Percentiles rank a stretch among this genome's conserved stretches.
phyloP scores from a whole-genome alignment of 2,888 invertebrate genomes.

The Xestia c-nigrum region DNA sequence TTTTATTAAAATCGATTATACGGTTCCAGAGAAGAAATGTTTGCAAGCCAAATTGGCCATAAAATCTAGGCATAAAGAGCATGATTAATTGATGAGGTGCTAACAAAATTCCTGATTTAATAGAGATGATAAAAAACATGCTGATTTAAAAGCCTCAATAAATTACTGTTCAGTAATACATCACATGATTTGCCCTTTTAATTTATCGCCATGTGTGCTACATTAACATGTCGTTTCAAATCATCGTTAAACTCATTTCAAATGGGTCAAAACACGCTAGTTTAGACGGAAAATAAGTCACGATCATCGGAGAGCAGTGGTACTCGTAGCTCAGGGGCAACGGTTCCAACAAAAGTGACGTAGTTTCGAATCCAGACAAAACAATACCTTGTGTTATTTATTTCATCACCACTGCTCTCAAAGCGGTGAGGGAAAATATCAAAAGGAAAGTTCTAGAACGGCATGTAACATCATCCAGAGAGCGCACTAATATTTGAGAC shows the following conservation, averaged over 20 bases:
- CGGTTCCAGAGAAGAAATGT: not conserved
- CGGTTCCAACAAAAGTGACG: not conserved
- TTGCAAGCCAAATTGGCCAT: not conserved
- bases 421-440: not conserved
- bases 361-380: not conserved
- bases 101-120: slow-evolving; percentile 14
- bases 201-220: not conserved
- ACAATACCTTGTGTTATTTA: not conserved
- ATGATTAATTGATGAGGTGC: slow-evolving; percentile 23
- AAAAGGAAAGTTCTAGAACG: not conserved
- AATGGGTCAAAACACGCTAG: not conserved
- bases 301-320: not conserved
- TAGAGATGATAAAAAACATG: not conserved
- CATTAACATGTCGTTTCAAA: not conserved
- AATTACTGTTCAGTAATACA: slow-evolving; percentile 7
- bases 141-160: not conserved
- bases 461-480: not conserved
- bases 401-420: not conserved
- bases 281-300: not conserved
- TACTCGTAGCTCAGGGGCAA: not conserved
- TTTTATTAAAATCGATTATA: not conserved
- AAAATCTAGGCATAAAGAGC: not conserved
- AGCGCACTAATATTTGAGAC: not conserved
- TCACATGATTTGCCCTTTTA: slow-evolving; percentile 2
- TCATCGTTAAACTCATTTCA: not conserved